These are phyloP conservation scores for Girardia tigrina DNA, from an alignment of 2,888 invertebrate genomes.

Conservation along the genomic window DNA sequence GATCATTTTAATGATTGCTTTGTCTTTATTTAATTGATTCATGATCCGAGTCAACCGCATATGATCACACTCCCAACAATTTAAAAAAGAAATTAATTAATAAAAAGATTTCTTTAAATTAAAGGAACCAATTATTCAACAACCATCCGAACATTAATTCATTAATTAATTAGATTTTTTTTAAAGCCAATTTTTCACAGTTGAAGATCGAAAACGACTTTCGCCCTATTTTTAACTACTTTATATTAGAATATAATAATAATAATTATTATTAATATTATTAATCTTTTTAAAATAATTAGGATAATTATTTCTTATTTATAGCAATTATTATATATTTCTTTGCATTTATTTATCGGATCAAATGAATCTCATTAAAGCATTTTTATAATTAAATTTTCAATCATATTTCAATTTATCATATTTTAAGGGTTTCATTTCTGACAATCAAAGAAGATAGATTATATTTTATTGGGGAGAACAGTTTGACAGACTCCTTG, in stretches of 20 bases:
- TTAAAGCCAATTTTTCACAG: no score
- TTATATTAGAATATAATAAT: no score
- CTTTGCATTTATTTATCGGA: not conserved
- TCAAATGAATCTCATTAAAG: not conserved
- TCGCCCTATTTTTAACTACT: no score
- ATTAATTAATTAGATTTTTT: conserved; percentile 1
- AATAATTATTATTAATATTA: conserved; percentile 10
- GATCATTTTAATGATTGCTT: conserved; percentile 5
- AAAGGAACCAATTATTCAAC: not conserved
- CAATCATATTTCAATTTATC: not conserved
- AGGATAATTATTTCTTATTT: not conserved
- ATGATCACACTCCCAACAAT: conserved; percentile 9
- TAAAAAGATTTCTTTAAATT: not conserved
- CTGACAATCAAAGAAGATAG: not conserved
- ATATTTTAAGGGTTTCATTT: not conserved
- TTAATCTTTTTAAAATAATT: not conserved
- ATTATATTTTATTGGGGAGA: not conserved
- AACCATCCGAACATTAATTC: not conserved
- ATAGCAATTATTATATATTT: no score
- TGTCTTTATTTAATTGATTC: conserved; percentile 18
- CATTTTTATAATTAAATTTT: not conserved
- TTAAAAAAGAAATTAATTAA: not conserved
- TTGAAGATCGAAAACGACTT: no score
- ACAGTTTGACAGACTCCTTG: conserved; percentile 16
- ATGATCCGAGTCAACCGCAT: not conserved